Evolutionary conservation across 2,888 invertebrate species (phyloP).

Genomic region (Xiphydria camelus): DNA sequence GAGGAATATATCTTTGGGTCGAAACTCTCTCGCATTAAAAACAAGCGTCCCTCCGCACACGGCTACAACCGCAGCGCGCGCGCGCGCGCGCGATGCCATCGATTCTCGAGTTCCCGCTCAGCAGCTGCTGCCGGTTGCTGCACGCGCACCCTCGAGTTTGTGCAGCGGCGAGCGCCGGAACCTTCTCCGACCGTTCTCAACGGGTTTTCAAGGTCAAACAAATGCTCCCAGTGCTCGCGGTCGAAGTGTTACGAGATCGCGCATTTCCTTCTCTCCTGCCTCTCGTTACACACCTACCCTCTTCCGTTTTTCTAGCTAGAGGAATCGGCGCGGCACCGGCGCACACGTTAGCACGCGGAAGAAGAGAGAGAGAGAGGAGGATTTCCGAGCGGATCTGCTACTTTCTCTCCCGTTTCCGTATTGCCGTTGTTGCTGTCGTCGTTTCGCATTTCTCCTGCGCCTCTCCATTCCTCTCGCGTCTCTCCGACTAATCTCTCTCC

Average conservation of each 20-base stretch:
- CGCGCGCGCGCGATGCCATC: not conserved
- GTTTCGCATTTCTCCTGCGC: conserved; percentile 27
- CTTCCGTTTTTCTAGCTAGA: too few relatives aligned
- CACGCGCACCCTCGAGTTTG: not conserved
- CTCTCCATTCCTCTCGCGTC: not conserved
- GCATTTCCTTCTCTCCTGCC: too few relatives aligned
- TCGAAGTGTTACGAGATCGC: conserved; percentile 20
- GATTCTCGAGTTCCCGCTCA: not conserved
- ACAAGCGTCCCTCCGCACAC: too few relatives aligned
- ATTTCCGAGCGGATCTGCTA: not conserved
- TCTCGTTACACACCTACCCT: too few relatives aligned
- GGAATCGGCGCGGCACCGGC: too few relatives aligned
- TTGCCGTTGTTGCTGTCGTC: conserved; percentile 44
- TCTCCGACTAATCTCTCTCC: not conserved
- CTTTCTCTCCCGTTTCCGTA: conserved; percentile 40
- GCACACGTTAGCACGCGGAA: too few relatives aligned
- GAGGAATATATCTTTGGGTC: too few relatives aligned
- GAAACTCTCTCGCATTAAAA: too few relatives aligned
- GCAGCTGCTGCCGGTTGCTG: not conserved
- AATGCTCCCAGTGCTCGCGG: conserved; percentile 23
- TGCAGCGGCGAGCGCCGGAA: not conserved
- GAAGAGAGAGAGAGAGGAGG: too few relatives aligned
- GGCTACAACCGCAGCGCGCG: not conserved
- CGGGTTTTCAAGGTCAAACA: conserved; percentile 22
- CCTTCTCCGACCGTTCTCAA: not conserved